These are phyloP conservation scores for Protomyctophum bolini DNA, from an alignment of 2,113 vertebrate species.

Conservation along the genomic window DNA sequence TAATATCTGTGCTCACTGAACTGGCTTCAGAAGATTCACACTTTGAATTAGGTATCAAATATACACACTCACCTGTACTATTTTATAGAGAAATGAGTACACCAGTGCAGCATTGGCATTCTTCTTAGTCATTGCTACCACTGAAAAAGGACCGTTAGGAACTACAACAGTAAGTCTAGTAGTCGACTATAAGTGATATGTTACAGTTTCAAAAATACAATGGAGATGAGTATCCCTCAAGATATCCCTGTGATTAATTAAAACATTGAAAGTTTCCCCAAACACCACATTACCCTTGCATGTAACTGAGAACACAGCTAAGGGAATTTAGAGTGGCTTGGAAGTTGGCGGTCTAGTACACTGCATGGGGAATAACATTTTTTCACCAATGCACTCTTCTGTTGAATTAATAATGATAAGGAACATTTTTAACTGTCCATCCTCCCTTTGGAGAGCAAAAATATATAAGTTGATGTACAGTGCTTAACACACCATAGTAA, in stretches of 20 bases:
- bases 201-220: background rate
- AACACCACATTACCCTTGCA: constrained; percentile 22
- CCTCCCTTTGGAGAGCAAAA: constrained; percentile 9
- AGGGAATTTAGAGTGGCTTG: constrained; percentile 41
- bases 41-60: background rate
- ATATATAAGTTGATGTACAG: constrained; percentile 14
- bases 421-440: constrained; percentile 29
- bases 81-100: constrained; percentile 84
- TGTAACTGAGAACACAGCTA: constrained; percentile 49
- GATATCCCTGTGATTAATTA: background rate
- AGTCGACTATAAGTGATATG: background rate
- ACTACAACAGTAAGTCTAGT: background rate
- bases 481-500: constrained; percentile 22
- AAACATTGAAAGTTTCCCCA: constrained; percentile 19
- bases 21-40: too few species aligned
- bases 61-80: constrained; percentile 78
- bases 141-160: constrained; percentile 70
- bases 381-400: constrained; percentile 43
- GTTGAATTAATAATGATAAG: constrained; percentile 61
- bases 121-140: constrained; percentile 85
- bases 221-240: background rate
- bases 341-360: constrained; percentile 39
- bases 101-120: constrained; percentile 83
- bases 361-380: constrained; percentile 46
- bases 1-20: too few species aligned